Evolutionary conservation across 2,888 invertebrate genomes (phyloP), one percentile per base, ranked within the genome.

Genomic region (Muschampia plurimacula): DNA sequence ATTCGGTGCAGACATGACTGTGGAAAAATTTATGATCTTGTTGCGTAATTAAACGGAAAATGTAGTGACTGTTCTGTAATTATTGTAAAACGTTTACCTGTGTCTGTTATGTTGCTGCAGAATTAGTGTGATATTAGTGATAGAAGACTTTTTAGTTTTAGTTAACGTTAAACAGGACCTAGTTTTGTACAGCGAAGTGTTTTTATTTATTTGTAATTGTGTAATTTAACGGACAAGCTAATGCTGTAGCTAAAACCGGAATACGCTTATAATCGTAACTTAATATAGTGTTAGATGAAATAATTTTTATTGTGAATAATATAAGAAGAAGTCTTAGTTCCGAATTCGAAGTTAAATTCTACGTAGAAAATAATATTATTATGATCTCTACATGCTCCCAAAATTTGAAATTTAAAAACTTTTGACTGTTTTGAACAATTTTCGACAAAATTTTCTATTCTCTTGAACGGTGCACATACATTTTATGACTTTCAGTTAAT

Each of bases 41-140:
- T 81, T 83, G 81, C 82, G 82, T 84, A 86, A 86, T 85, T 74
- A 64, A 68, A 71, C 28, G 75, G 75, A 76, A 77, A 77, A 76
- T 75, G 74, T 72, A 75, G 70, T 74, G 75, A 74, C 74, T 74
- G 67, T 70, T 74, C 76, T 60, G 74, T 71, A 41, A 70, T 69
- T 71, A 65, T 68, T 72, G 72, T 75, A 69, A 74, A 76, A 77
- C 76, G 75, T 74, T 75, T 44, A 57, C 28, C 55, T 57, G 28
- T n/a, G 46, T 52, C 28, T 78, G 74, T 75, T 73, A 68, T 75
- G 62, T 67, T 75, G 74, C 67, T 74, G 73, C 77, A 72, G 77
- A 77, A 78, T 76, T 79, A 81, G 90, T 93, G 93, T 93, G 92
- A 93, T 93, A 93, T 89, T 93, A 91, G 90, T 81, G 83, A 81